Percentiles rank a stretch among this genome's conserved stretches.
These are phyloP conservation scores for Pterostichus niger DNA, from an alignment of 2,888 invertebrate genomes.

Conservation along the genomic window DNA sequence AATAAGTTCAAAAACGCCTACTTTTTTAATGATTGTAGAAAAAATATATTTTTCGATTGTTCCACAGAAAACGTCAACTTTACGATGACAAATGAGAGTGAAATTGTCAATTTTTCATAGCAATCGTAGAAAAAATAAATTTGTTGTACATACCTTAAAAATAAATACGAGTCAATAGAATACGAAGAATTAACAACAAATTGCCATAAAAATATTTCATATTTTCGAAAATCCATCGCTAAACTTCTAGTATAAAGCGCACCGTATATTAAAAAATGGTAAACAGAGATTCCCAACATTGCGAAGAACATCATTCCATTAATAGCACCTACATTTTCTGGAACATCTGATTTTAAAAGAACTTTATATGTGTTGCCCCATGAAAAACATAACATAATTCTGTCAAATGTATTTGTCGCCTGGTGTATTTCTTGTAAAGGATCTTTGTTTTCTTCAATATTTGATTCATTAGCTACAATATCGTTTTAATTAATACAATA, in stretches of 20 bases:
- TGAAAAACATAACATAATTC: constrained; percentile 50
- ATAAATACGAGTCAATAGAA: constrained; percentile 47
- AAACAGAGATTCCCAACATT: constrained; percentile 80
- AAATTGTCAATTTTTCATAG: too few species aligned
- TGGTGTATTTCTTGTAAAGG: constrained; percentile 27
- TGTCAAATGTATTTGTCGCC: neutral
- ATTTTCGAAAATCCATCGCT: constrained; percentile 73
- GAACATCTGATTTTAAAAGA: constrained; percentile 59
- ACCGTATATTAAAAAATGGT: constrained; percentile 78
- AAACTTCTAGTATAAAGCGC: constrained; percentile 75
- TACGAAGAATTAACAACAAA: constrained; percentile 76
- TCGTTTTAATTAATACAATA: too few species aligned
- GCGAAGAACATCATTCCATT: constrained; percentile 79
- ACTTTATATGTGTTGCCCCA: constrained; percentile 17
- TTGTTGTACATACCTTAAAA: constrained; percentile 6
- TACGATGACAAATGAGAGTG: too few species aligned
- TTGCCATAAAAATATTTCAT: constrained; percentile 74
- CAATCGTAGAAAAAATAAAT: too few species aligned
- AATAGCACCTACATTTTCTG: constrained; percentile 75
- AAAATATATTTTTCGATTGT: too few species aligned
- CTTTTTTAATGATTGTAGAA: too few species aligned
- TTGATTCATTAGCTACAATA: neutral
- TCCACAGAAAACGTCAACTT: too few species aligned
- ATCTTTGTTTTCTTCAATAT: neutral
- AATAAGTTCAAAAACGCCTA: too few species aligned